Evolutionary conservation across 2,113 vertebrate species (phyloP).

Genomic region (Atrichornis clamosus): DNA sequence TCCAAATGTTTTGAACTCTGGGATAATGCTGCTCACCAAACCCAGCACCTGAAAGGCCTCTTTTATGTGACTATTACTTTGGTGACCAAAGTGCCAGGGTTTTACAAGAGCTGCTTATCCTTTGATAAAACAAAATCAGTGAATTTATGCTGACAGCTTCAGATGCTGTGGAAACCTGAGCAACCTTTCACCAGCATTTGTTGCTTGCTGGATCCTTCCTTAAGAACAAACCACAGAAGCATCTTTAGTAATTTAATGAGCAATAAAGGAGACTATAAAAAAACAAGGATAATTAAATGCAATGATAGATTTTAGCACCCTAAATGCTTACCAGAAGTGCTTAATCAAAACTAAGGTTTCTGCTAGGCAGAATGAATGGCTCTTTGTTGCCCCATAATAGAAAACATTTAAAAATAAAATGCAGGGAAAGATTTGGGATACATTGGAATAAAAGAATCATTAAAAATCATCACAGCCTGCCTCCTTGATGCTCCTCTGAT

Average conservation of each 20-base stretch:
- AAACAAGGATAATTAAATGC: conserved; percentile 9
- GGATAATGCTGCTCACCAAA: conserved; percentile 20
- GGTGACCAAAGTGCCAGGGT: conserved; percentile 31
- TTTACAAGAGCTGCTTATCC: conserved; percentile 48
- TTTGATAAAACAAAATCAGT: conserved; percentile 62
- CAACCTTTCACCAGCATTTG: conserved; percentile 22
- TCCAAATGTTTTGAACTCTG: conserved; percentile 33
- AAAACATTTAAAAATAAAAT: conserved; percentile 28
- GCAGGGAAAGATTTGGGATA: background rate
- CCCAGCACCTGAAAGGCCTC: conserved; percentile 6
- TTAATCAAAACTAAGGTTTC: conserved; percentile 55
- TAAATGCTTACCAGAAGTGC: conserved; percentile 50
- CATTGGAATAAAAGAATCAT: background rate
- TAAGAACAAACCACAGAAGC: conserved; percentile 26
- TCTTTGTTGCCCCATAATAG: conserved; percentile 46
- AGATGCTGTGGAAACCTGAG: conserved; percentile 47
- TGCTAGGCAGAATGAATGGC: conserved; percentile 6
- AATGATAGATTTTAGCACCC: conserved; percentile 51
- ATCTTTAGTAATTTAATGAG: conserved; percentile 55
- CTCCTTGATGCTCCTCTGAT: background rate
- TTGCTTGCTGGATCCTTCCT: conserved; percentile 26
- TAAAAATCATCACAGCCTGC: background rate
- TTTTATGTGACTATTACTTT: conserved; percentile 54
- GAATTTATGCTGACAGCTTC: conserved; percentile 54
- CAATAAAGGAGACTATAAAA: conserved; percentile 53